Evolutionary conservation across 2,888 invertebrate species (phyloP).

Genomic region (Melinaea marsaeus): DNA sequence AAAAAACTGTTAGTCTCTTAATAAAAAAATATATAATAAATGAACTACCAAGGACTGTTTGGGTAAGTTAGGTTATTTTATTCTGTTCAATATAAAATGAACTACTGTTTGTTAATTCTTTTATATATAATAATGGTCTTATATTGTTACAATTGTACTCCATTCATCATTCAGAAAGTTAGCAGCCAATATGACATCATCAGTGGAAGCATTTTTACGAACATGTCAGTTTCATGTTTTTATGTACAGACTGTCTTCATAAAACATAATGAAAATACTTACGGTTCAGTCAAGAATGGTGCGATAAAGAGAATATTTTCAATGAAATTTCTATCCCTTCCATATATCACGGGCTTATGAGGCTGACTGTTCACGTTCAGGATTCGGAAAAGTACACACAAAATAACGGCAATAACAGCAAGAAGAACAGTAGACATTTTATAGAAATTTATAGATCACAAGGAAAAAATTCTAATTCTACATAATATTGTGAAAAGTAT

Average conservation of each 20-base stretch:
- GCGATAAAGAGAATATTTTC: constrained; percentile 88
- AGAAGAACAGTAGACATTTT: constrained; percentile 89
- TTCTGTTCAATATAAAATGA: no score
- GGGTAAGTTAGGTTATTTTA: no score
- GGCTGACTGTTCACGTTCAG: constrained; percentile 91
- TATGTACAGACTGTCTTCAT: constrained; percentile 20
- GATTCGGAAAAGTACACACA: constrained; percentile 89
- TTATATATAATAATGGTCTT: no score
- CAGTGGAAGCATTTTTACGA: constrained; percentile 21
- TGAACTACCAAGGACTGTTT: no score
- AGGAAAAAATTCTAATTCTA: constrained; percentile 42
- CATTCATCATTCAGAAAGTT: background rate
- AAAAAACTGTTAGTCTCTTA: no score
- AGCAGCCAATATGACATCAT: constrained; percentile 52
- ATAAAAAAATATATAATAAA: no score
- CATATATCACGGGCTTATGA: constrained; percentile 86
- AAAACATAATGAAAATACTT: constrained; percentile 69
- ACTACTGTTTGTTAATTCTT: no score
- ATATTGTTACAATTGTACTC: background rate
- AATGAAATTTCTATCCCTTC: constrained; percentile 86
- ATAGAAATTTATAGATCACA: constrained; percentile 30
- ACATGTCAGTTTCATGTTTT: background rate
- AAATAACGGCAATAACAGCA: constrained; percentile 87
- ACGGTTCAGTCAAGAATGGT: constrained; percentile 89
- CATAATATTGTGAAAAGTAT: constrained; percentile 53